phyloP scores from a whole-genome alignment of 2,888 invertebrate genomes.

The Dasypolia templi region DNA sequence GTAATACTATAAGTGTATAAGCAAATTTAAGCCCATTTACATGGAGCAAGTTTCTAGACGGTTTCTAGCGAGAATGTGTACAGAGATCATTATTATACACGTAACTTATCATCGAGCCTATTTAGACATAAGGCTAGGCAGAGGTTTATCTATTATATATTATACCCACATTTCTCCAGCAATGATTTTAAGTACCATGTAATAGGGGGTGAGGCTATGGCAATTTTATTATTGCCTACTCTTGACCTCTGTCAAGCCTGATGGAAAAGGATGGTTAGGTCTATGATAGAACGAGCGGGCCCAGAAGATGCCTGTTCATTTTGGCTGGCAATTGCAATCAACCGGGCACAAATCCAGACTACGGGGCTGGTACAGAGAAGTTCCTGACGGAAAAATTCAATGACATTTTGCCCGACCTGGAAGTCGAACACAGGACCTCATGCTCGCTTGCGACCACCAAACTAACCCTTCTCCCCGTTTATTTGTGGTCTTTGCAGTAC shows the following conservation, averaged over 20 bases:
- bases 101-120: neutral
- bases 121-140: neutral
- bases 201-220: neutral
- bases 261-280: no score
- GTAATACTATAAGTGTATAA: slow-evolving; percentile 44
- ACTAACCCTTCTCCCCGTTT: neutral
- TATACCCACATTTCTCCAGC: neutral
- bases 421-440: neutral
- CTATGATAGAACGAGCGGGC: no score
- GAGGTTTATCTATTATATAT: neutral
- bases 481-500: neutral
- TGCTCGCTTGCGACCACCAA: neutral
- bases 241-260: no score
- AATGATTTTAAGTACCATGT: neutral
- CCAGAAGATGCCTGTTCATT: no score
- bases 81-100: neutral
- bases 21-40: slow-evolving; percentile 14
- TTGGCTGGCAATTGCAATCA: no score
- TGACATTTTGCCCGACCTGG: neutral
- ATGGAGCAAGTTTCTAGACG: neutral
- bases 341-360: no score
- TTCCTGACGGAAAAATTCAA: no score
- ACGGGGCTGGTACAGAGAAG: no score
- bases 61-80: neutral
- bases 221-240: no score